Base-by-base conservation (phyloP, 37 sponge, comb jelly and placozoan genomes). In the Petrosia ficiformis region DNA sequence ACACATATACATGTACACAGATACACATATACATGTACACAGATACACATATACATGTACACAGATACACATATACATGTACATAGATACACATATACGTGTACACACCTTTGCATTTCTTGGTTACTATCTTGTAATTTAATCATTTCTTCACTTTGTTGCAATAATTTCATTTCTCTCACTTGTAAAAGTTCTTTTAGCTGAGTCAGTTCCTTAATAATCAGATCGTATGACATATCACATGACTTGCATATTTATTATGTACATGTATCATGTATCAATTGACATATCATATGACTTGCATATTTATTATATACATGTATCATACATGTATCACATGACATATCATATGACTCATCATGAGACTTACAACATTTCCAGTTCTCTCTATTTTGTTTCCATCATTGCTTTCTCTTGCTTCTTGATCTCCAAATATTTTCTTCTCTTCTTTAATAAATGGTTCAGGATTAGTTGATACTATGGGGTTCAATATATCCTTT, bases 91-190 rank as follows among this genome's bases (percentile, higher is more conserved):
- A 33, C 34, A 64, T 35, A 37, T 34, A 14, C 26, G 2, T 48
- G 32, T 25, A 40, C 71, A 67, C 28, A 83, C 89, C 75, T 74
- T 76, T 79, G 80, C 60, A 88, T 77, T 2, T 59, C 61, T 43
- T 68, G 76, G 69, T 90, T 87, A 25, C 77, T 63, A 71, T 87
- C 95, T 29, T 29, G 66, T 40, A 94, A 82, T 29, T 56, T 37
- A 19, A 76, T 65, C 3, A 43, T 84, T 48, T 82, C 76, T 67
- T 79, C 34, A 39, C 92, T 94, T 63, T 86, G 60, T 3, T 79
- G 75, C 25, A 94, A 56, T 41, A 94, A 71, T 71, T 84, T 82
- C 4, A 8, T 71, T 82, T 94, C 95, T 59, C 95, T 69, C 19
- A 68, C 89, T 19, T 74, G 74, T 22, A 94, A 59, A 31, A 94